Conservation (phyloP, 92 coral and sea anemone species). For the Phymanthus crucifer region DNA sequence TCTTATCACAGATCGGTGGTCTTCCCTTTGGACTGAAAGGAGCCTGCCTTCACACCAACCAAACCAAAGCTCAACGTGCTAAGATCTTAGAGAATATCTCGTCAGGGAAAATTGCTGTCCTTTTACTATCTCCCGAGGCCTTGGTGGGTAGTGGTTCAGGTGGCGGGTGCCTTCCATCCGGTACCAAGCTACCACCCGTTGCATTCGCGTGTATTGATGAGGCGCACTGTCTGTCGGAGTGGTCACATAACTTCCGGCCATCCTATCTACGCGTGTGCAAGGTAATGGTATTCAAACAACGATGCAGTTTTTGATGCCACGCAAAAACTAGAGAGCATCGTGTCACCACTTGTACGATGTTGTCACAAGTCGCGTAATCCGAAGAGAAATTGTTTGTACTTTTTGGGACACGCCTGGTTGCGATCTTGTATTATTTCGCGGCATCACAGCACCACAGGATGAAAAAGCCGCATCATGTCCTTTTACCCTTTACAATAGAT, state of each 20-base stretch:
- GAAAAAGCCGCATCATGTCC: too few relatives aligned
- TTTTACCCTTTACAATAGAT: too few relatives aligned
- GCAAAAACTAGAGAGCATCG: too few relatives aligned
- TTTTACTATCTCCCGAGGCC: constrained; percentile 96
- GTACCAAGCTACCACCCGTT: constrained; percentile 82
- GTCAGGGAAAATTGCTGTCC: constrained; percentile 86
- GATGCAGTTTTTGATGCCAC: too few relatives aligned
- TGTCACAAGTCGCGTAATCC: too few relatives aligned
- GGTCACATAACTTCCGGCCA: constrained; percentile 99
- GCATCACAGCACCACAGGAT: too few relatives aligned
- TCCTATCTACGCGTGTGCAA: constrained; percentile 97
- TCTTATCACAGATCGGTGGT: constrained; percentile 66
- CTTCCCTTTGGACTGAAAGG: constrained; percentile 93
- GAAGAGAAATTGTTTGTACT: too few relatives aligned
- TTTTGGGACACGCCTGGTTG: too few relatives aligned
- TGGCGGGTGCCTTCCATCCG: constrained; percentile 90
- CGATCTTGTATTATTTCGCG: too few relatives aligned
- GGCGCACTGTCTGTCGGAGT: constrained; percentile 96
- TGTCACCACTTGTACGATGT: too few relatives aligned
- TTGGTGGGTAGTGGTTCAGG: constrained; percentile 94
- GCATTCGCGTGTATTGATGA: constrained; percentile 98
- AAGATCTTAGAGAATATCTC: constrained; percentile 80
- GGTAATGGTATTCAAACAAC: constrained; percentile 44
- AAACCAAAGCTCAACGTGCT: constrained; percentile 82
- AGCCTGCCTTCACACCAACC: constrained; percentile 94